These are phyloP conservation scores for Corythaeola cristata DNA, from an alignment of 2,113 vertebrate species.

Conservation along the genomic window DNA sequence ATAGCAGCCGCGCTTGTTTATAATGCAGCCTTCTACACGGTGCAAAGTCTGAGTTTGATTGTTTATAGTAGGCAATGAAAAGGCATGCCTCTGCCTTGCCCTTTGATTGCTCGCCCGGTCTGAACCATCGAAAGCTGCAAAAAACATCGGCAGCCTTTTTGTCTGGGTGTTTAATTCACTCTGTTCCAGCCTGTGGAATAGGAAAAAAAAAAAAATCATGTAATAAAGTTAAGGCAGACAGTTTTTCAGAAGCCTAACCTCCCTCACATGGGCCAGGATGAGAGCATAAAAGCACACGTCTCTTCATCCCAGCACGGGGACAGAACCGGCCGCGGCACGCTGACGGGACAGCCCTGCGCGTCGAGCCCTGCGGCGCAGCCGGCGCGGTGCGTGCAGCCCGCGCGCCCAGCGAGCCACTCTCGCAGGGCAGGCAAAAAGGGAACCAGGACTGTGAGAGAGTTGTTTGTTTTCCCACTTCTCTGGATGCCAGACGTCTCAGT, in stretches of 20 bases:
- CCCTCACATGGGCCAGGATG: not conserved
- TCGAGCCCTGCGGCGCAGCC: not conserved
- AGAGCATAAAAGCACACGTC: not conserved
- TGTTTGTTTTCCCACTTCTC: constrained; percentile 36
- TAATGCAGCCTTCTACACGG: constrained; percentile 24
- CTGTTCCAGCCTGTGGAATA: not conserved
- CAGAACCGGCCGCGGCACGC: not conserved
- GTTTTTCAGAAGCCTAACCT: not conserved
- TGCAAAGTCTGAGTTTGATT: constrained; percentile 60
- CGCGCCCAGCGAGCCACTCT: not conserved
- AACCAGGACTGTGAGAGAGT: not conserved
- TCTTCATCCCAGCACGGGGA: not conserved
- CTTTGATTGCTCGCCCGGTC: constrained; percentile 5
- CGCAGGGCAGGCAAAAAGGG: not conserved
- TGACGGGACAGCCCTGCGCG: not conserved
- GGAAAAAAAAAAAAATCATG: not conserved
- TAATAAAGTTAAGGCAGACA: not conserved
- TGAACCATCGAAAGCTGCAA: not conserved
- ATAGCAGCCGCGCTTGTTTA: constrained; percentile 30
- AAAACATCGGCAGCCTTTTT: not conserved
- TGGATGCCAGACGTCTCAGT: not conserved
- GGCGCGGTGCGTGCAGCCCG: not conserved
- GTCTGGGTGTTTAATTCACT: not conserved
- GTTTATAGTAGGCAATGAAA: constrained; percentile 51
- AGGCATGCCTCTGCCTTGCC: constrained; percentile 45